Conservation (phyloP, 2,113 vertebrate genomes). For the Equus quagga region DNA sequence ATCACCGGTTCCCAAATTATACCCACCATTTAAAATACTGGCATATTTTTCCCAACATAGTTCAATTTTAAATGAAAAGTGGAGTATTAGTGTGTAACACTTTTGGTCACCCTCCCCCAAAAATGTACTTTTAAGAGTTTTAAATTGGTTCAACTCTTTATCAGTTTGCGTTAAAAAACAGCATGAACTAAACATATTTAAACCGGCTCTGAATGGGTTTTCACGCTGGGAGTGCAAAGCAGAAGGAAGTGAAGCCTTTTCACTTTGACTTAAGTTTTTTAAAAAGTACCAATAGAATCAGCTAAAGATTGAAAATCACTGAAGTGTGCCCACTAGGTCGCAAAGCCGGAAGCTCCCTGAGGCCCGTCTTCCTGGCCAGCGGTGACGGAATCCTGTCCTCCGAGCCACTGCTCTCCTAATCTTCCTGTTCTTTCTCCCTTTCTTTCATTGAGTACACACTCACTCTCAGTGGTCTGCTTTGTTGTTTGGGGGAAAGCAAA, state of each 20-base stretch:
- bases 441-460: background rate
- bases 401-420: background rate
- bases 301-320: background rate
- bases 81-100: background rate
- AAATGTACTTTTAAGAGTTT: conserved; percentile 9
- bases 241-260: background rate
- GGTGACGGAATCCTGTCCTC: background rate
- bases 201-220: background rate
- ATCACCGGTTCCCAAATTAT: background rate
- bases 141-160: background rate
- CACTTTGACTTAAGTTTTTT: background rate
- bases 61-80: conserved; percentile 1
- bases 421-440: background rate
- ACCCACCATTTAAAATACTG: background rate
- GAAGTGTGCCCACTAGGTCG: background rate
- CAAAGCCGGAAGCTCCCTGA: background rate
- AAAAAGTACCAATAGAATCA: background rate
- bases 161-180: background rate
- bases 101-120: background rate
- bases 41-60: background rate
- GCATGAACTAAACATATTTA: background rate
- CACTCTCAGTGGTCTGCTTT: background rate
- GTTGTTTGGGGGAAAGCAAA: background rate
- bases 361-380: background rate
- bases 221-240: background rate